phyloP scores from a whole-genome alignment of 2,888 invertebrate species.

The Nomada flava region DNA sequence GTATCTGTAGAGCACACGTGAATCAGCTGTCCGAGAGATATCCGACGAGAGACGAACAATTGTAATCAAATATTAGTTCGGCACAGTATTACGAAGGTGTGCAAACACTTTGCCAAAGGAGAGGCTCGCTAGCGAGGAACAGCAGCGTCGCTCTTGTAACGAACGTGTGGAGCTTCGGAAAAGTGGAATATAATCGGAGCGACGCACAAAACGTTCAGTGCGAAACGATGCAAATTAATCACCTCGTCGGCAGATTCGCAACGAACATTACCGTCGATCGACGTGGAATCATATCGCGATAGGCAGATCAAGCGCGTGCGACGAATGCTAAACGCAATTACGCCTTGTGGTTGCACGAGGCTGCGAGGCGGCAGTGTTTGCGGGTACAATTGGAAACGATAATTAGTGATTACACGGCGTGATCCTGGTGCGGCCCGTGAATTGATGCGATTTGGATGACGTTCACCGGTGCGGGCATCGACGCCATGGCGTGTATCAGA shows the following conservation, averaged over 20 bases:
- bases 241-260: background rate
- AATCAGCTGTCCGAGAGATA: no score
- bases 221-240: background rate
- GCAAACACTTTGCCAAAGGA: background rate
- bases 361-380: constrained; percentile 10
- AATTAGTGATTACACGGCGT: constrained; percentile 33
- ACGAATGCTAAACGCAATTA: constrained; percentile 43
- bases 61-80: no score
- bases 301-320: constrained; percentile 5
- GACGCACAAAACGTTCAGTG: background rate
- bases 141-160: background rate
- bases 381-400: constrained; percentile 30
- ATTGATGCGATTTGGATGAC: constrained; percentile 63
- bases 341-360: constrained; percentile 6
- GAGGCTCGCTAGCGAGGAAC: background rate
- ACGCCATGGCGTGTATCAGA: constrained; percentile 87
- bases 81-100: no score
- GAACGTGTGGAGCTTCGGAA: background rate
- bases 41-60: no score
- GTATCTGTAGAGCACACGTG: no score
- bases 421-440: constrained; percentile 23
- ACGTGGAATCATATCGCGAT: constrained; percentile 12
- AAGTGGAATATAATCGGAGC: background rate
- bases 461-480: constrained; percentile 53
- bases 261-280: constrained; percentile 26